A percentile compares a stretch with the other conserved stretches of the same genome.
These are phyloP conservation scores for Menura novaehollandiae DNA, from an alignment of 2,113 vertebrate genomes.

Conservation along the genomic window DNA sequence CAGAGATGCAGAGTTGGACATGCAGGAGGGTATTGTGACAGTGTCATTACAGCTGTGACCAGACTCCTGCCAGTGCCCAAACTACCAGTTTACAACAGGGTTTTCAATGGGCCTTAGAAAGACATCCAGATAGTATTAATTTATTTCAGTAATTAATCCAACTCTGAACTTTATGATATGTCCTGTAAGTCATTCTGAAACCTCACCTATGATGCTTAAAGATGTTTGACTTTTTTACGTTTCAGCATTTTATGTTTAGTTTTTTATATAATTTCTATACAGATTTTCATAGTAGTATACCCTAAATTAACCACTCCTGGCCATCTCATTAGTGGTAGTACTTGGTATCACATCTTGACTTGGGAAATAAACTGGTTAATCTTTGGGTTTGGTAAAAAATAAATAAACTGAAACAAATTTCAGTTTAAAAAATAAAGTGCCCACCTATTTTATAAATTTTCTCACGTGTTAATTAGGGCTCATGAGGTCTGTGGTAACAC, in stretches of 20 bases:
- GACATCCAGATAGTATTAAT: background rate
- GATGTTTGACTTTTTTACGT: background rate
- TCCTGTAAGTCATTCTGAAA: background rate
- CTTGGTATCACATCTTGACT: background rate
- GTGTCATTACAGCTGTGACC: background rate
- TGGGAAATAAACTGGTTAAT: background rate
- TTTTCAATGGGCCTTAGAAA: background rate
- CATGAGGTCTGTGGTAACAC: background rate
- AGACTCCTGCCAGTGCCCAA: background rate
- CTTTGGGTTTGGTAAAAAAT: background rate
- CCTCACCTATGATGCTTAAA: background rate
- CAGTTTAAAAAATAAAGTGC: background rate
- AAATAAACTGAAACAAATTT: background rate
- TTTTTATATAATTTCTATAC: constrained; percentile 8
- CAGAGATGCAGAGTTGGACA: background rate
- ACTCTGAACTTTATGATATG: background rate
- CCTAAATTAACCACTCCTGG: background rate
- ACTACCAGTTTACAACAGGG: background rate
- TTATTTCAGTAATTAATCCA: background rate
- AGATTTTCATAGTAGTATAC: background rate
- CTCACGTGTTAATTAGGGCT: background rate
- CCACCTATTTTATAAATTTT: background rate
- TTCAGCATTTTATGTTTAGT: background rate
- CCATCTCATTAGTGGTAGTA: background rate
- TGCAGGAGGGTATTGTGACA: background rate